Evolutionary conservation across 2,888 invertebrate species (phyloP), one percentile per base, ranked within the genome.

Genomic region (Microctonus hyperodae): DNA sequence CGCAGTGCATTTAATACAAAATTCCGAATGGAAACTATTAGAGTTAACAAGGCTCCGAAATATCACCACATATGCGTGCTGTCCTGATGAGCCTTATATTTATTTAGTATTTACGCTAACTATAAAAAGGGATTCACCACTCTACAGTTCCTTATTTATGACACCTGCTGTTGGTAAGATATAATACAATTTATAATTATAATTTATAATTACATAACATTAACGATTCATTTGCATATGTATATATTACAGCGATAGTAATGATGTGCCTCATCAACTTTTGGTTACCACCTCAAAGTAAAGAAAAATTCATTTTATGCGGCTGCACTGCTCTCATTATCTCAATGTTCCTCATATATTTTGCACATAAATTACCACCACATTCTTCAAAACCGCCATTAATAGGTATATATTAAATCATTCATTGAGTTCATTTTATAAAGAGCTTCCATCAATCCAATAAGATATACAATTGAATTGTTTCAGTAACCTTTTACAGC

Each of bases 261-360:
- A 77, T 89, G 16, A 76, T 91, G 75, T 88, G 88, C 0, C 81
- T 91, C 53, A 81, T 88, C 16, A 85, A 86, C 1, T 91, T 91
- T 79, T 89, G 89, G 89, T 75, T 91, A 56, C 90, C 91, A 0
- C 89, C 90, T 0, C 87, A 88, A 73, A 87, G 90, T 73, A 89
- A 88, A 16, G 90, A 90, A 78, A 90, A 91, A 80, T 85, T 91
- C 23, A 80, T 88, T 13, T 78, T 90, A 20, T 89, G 88, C 72
- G 88, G 88, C 7, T 85, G 88, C 61, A 87, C 88, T 9, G 86
- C 88, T 13, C 77, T 91, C 0, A 85, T 90, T 56, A 87, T 89
- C 48, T 86, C 87, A n/a, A 81, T 89, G 20, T 89, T 89, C 75
- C 85, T 91, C 65, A 84, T 90, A 76, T 90, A 89, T 79, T 90